Base-by-base conservation (phyloP, 2,113 vertebrate species). In the Ranitomeya imitator region DNA sequence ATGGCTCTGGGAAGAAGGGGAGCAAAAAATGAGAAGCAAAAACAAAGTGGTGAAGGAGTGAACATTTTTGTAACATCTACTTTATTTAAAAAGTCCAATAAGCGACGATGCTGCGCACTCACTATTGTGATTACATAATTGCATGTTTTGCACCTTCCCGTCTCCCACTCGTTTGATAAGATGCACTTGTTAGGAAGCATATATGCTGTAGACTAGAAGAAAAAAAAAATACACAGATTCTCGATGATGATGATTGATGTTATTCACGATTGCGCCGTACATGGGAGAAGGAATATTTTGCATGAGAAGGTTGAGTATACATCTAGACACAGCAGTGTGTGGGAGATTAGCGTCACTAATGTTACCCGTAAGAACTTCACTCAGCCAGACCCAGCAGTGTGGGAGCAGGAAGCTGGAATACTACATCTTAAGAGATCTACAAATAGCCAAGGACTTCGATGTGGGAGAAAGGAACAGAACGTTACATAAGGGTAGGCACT, bases 281-380 rank as follows among this genome's bases (percentile, higher is more conserved):
- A n/a, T 67, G 37, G 81, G 21, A 82, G 13, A 83, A 69, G 7
- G 61, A 67, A 52, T 67, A 83, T 65, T 52, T 67, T 11, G 67
- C 21, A 23, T 83, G 4, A 69, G 31, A 45, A 63, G 10, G 51
- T 23, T 15, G 63, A 55, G 45, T 69, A 16, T 71, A 69, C 52
- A 84, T 71, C n/a, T 23, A 71, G 63, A 54, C 82, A 55, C 82
- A 84, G 82, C 82, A 84, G 82, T 84, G 82, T 84, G 82, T 84
- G 82, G 82, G 82, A 84, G 82, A 69, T 15, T n/a, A 71, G 82
- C 52, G 54, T 21, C 26, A 52, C 23, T 84, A 71, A 67, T 84
- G 52, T 71, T 84, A 54, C 63, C 51, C 63, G 71, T 14, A 84
- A 84, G 45, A 16, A 26, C 82, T 69, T 52, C 63, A 71, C 81